A percentile compares a stretch with the other conserved stretches of the same genome.
phyloP scores from a whole-genome alignment of 2,888 invertebrate genomes.

The Abscondita cerata region DNA sequence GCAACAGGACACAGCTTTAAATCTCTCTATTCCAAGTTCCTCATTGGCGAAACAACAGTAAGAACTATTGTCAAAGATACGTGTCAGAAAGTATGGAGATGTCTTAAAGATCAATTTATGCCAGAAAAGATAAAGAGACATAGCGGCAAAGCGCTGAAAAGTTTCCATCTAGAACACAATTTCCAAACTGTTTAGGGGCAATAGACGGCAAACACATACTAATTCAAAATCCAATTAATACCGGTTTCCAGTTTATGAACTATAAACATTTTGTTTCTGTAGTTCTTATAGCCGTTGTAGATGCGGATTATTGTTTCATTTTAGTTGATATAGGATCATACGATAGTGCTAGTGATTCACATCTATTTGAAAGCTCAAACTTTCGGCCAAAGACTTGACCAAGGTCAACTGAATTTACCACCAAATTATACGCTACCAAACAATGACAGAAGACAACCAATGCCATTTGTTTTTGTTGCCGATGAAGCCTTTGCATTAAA shows the following conservation, averaged over 20 bases:
- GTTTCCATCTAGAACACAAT: constrained; percentile 8
- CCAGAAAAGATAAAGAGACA: neutral
- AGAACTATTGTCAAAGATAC: neutral
- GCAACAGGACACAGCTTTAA: no score
- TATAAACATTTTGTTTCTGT: constrained; percentile 14
- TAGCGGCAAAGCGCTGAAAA: constrained; percentile 2
- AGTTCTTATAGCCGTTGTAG: constrained; percentile 17
- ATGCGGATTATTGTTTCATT: constrained; percentile 19
- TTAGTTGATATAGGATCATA: no score
- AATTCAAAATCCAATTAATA: constrained; percentile 10
- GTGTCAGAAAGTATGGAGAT: neutral
- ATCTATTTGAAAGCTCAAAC: constrained; percentile 12
- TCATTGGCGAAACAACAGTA: no score
- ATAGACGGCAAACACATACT: constrained; percentile 25
- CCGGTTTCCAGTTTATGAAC: constrained; percentile 14
- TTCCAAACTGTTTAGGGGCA: constrained; percentile 20
- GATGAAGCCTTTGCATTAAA: constrained; percentile 13
- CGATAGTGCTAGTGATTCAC: no score
- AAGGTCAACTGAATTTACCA: constrained; percentile 16
- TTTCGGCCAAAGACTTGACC: constrained; percentile 17
- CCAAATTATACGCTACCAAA: constrained; percentile 4
- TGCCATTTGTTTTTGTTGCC: constrained; percentile 12
- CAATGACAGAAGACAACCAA: constrained; percentile 15
- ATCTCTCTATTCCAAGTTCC: no score
- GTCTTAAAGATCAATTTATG: neutral